Evolutionary conservation across 2,888 invertebrate species (phyloP).

Genomic region (Epinotia nisella): DNA sequence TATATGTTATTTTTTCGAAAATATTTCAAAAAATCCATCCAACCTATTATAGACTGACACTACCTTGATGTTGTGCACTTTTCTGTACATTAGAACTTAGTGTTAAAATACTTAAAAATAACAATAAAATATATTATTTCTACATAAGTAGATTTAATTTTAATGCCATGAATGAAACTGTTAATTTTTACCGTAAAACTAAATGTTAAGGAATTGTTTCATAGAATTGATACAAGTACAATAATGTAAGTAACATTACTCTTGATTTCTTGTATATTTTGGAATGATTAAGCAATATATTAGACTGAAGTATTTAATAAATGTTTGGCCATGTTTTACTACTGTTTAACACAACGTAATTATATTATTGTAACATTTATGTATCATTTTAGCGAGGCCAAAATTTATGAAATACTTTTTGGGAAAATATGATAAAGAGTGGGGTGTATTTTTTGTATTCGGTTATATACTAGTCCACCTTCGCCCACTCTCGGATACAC

Average conservation of each 20-base stretch:
- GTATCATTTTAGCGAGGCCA: constrained; percentile 65
- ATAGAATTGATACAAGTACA: constrained; percentile 69
- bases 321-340: constrained; percentile 68
- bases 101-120: constrained; percentile 65
- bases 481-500: constrained; percentile 69
- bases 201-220: constrained; percentile 73
- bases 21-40: constrained; percentile 77
- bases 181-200: constrained; percentile 53
- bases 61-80: constrained; percentile 81
- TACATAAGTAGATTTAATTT: constrained; percentile 58
- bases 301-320: constrained; percentile 81
- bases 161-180: constrained; percentile 63
- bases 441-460: constrained; percentile 79
- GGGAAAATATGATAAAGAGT: constrained; percentile 59
- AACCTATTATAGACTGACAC: constrained; percentile 84
- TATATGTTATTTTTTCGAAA: constrained; percentile 54
- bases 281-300: constrained; percentile 80
- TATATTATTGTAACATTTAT: constrained; percentile 59
- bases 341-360: constrained; percentile 64
- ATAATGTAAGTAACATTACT: constrained; percentile 61
- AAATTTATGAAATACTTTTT: constrained; percentile 77
- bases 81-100: constrained; percentile 76
- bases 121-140: constrained; percentile 56
- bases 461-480: constrained; percentile 80
- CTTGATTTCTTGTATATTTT: constrained; percentile 74